These are phyloP conservation scores for Phorcus lineatus DNA, from an alignment of 2,888 invertebrate species.

Conservation along the genomic window DNA sequence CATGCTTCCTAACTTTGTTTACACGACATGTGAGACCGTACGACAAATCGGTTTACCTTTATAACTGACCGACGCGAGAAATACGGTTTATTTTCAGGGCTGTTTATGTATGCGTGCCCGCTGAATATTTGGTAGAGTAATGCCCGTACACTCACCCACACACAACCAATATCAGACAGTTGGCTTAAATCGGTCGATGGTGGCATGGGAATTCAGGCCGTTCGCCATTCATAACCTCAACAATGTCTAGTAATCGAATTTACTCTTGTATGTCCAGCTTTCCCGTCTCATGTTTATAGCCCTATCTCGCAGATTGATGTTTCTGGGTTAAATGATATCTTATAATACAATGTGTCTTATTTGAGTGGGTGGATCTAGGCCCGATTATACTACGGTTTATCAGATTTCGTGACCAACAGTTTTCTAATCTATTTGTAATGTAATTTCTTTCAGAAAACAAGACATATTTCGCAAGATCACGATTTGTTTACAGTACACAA, in stretches of 20 bases:
- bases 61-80: background rate
- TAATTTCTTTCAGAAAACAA: too few species aligned
- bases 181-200: background rate
- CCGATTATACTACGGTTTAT: too few species aligned
- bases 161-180: background rate
- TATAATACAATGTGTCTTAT: too few species aligned
- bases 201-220: background rate
- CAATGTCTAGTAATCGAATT: background rate
- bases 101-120: background rate
- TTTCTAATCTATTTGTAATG: too few species aligned
- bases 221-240: background rate
- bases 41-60: slow-evolving; percentile 1
- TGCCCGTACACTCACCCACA: background rate
- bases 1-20: background rate
- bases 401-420: too few species aligned
- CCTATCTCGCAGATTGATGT: background rate
- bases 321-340: background rate
- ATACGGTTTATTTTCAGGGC: slow-evolving; percentile 1
- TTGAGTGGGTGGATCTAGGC: too few species aligned
- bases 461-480: too few species aligned
- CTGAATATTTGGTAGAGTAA: background rate
- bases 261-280: background rate
- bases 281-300: background rate
- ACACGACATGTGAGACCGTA: background rate
- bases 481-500: too few species aligned